Evolutionary conservation across 2,113 vertebrate species (phyloP).

Genomic region (Pipa parva): DNA sequence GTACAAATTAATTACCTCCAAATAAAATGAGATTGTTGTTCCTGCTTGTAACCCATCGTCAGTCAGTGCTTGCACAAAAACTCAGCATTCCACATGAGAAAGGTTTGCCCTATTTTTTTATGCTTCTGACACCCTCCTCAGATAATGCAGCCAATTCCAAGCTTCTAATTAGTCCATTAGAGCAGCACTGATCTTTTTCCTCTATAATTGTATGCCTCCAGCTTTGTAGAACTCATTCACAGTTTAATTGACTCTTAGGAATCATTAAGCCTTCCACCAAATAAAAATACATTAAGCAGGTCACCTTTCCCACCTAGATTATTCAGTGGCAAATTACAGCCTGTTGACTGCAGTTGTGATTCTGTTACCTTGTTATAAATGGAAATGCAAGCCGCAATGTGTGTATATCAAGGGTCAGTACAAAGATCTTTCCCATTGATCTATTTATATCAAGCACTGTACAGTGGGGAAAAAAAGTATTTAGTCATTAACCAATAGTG

Average conservation of each 20-base stretch:
- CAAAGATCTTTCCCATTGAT: background rate
- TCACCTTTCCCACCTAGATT: too few species aligned
- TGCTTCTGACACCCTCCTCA: background rate
- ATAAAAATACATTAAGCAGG: background rate
- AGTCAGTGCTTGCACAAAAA: too few species aligned
- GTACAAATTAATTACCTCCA: too few species aligned
- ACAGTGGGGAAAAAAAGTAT: background rate
- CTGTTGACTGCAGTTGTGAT: background rate
- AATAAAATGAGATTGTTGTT: too few species aligned
- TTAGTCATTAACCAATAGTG: too few species aligned
- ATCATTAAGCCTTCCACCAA: background rate
- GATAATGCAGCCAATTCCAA: background rate
- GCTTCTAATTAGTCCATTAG: background rate
- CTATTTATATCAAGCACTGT: background rate
- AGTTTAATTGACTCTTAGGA: background rate
- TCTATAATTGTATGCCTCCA: background rate
- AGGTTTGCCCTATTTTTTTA: too few species aligned
- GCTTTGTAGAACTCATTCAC: slow-evolving; percentile 10
- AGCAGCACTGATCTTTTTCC: background rate
- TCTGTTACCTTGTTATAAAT: too few species aligned
- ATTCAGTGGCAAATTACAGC: background rate
- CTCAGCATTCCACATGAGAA: too few species aligned
- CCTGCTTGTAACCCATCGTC: too few species aligned
- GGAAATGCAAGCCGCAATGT: too few species aligned
- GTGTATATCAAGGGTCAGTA: too few species aligned